phyloP scores from a whole-genome alignment of 2,888 invertebrate species.

The Agriopis marginaria region DNA sequence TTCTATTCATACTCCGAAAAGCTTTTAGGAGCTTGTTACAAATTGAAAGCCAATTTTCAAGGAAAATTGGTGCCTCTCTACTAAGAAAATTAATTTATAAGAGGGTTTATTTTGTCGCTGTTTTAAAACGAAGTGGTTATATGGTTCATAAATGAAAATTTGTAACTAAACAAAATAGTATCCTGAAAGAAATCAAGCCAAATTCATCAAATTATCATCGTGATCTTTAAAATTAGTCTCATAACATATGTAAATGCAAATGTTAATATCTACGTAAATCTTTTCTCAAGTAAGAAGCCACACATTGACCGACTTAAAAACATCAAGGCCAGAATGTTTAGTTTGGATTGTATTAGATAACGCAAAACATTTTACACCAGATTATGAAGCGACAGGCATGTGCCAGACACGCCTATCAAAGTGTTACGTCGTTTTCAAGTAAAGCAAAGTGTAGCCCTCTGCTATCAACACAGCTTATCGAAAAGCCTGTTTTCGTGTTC shows the following conservation, averaged over 20 bases:
- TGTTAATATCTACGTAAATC: background rate
- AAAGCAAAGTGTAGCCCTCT: background rate
- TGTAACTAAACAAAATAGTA: too few species aligned
- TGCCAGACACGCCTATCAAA: constrained; percentile 7
- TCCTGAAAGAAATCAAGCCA: too few species aligned
- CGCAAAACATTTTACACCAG: constrained; percentile 19
- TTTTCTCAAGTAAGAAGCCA: constrained; percentile 32
- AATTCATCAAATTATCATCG: background rate
- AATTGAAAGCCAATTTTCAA: constrained; percentile 15
- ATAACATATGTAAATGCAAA: constrained; percentile 6
- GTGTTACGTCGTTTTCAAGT: background rate
- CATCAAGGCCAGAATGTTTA: constrained; percentile 36
- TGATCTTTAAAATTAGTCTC: background rate
- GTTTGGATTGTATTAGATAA: constrained; percentile 43
- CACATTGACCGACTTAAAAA: constrained; percentile 38
- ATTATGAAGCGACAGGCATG: constrained; percentile 6
- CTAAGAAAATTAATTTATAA: background rate
- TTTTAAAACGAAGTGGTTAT: background rate
- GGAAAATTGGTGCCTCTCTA: background rate
- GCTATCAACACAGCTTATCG: background rate
- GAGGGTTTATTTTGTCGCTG: background rate
- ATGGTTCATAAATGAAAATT: background rate
- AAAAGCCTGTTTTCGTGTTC: constrained; percentile 5
- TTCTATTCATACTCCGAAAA: constrained; percentile 21
- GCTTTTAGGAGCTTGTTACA: constrained; percentile 16